Base-by-base conservation (phyloP, 2,113 vertebrate species). In the Tetrao urogallus region DNA sequence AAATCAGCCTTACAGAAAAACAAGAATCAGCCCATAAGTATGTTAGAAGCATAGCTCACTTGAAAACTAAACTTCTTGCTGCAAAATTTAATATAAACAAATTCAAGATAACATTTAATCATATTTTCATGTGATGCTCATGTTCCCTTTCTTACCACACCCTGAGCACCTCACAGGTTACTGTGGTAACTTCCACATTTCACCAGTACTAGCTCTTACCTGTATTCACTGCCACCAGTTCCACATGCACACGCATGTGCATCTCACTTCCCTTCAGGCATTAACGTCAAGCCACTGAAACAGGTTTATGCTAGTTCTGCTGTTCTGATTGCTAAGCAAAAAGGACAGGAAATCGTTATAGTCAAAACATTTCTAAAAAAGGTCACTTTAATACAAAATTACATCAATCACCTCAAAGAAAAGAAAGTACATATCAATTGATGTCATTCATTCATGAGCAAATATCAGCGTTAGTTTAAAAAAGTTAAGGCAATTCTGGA, bases 301-400 rank as follows among this genome's bases (percentile, higher is more conserved):
- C 90, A 98, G 96, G 90, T 94, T 96, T 86, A 76, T 90, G 69
- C 96, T 95, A 94, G 97, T 96, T 97, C 96, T 97, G 90, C 97
- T 96, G 92, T 96, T 96, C 96, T 89, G 82, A 97, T 70, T 97
- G 97, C 97, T 98, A 98, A 99, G 95, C 96, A 97, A 97, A 98
- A 97, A 96, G 97, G 98, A 99, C 98, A 99, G 98, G 97, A 99
- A 99, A 99, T 99, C 99, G 98, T 99, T 99, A 98, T 88, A 98
- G 92, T 98, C 97, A 98, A 98, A 99, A 98, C 97, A 98, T 97
- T 97, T 98, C 97, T 96, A 97, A 98, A 97, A 98, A 98, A 99
- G 98, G 98, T 99, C 98, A 98, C 97, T 98, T 98, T 98, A 98
- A 99, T 98, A 97, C 92, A 92, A 98, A 98, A 99, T 99, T 96